Evolutionary conservation across 2,888 invertebrate species (phyloP).

Genomic region (Dynastes hyllus): DNA sequence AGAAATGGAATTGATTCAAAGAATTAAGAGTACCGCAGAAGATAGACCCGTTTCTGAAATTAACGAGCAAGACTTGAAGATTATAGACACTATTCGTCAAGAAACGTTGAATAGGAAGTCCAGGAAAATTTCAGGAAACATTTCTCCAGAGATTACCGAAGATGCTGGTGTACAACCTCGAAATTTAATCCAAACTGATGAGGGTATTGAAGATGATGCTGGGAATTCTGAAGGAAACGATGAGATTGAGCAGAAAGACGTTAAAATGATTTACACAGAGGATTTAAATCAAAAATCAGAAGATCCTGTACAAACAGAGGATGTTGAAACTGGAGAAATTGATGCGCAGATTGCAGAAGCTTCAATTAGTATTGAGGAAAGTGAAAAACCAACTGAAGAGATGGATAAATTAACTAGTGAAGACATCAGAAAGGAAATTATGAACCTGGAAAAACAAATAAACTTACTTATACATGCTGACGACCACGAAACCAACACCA

Average conservation of each 20-base stretch:
- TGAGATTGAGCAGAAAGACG: no score
- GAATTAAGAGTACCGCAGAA: constrained; percentile 14
- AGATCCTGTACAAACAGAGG: not conserved
- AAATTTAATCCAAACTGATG: no score
- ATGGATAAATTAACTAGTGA: not conserved
- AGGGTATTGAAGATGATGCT: no score
- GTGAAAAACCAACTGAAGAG: not conserved
- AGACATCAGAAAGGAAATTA: not conserved
- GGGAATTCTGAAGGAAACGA: no score
- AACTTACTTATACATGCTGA: no score
- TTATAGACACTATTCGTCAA: constrained; percentile 60
- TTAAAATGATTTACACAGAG: no score
- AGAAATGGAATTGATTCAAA: constrained; percentile 32
- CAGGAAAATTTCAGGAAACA: not conserved
- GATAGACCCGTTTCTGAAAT: constrained; percentile 59
- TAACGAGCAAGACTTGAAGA: constrained; percentile 61
- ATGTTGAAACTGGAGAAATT: not conserved
- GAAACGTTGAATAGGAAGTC: constrained; percentile 14
- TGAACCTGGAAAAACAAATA: no score
- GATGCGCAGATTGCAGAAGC: not conserved
- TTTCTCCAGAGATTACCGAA: no score
- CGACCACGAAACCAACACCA: no score
- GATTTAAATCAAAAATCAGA: no score
- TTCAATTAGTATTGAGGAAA: not conserved
- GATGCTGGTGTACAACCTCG: no score